Evolutionary conservation across 2,113 vertebrate genomes (phyloP), one percentile per base, ranked within the genome.

Genomic region (Otus sunia): DNA sequence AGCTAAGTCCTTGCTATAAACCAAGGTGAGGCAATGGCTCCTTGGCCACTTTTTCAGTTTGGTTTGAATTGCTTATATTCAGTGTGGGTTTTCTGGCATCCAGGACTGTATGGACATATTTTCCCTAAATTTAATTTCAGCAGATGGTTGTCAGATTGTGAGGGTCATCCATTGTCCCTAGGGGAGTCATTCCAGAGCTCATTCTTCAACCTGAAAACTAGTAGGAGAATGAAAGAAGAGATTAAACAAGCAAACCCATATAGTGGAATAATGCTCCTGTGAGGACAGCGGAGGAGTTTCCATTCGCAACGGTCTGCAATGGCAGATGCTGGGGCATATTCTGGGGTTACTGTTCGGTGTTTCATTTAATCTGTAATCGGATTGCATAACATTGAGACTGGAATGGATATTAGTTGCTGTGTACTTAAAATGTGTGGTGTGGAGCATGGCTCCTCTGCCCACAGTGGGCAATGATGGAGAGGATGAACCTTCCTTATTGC

Each of bases 91-190:
- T 77, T 74, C 43, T 91, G 15, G 14, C 0, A 4, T 20, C 16
- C 19, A 43, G 49, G 62, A 52, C 25, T 47, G 27, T 56, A 58
- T 52, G 30, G 69, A 25, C 20, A 32, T 87, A 45, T 92, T 94
- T 81, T 85, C 25, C 27, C 50, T 75, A 91, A 74, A 80, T 77
- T 94, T 86, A 62, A 37, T 68, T 92, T 94, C 39, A 81, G 56
- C 90, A 92, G 76, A 79, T 90, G 77, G 76, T 79, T 96, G 56
- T 95, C 81, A 95, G 64, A 79, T 78, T 93, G 68, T 43, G 39
- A 84, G 73, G 82, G 96, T 92, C 82, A 87, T 36, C 39, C 64
- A 15, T 53, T 89, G 56, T 88, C 73, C 53, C 82, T 72, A 23
- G 20, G 62, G 68, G 60, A 69, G 52, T 88, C 32, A 85, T 88